Conservation (phyloP, 2,113 vertebrate species). For the Astatoreochromis straeleni region DNA sequence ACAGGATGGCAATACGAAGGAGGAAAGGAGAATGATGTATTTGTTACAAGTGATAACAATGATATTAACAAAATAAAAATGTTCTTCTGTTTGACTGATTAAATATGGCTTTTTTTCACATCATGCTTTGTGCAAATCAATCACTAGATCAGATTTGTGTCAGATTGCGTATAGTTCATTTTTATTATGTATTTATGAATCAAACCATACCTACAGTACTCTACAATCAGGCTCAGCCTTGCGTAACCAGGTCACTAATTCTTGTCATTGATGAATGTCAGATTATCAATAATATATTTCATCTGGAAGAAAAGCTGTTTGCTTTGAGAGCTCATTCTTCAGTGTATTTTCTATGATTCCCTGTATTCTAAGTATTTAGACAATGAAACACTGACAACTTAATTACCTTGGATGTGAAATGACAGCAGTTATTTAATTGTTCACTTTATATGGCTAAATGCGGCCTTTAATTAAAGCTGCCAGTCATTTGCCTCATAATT, state of each 20-base stretch:
- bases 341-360: not conserved
- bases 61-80: not conserved
- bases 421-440: constrained; percentile 36
- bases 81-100: not conserved
- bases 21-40: not conserved
- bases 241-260: not conserved
- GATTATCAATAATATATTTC: not conserved
- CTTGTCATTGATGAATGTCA: not conserved
- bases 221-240: not conserved
- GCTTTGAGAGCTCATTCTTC: not conserved
- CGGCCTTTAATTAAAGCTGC: constrained; percentile 43
- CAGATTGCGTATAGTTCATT: not conserved
- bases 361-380: not conserved
- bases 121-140: not conserved
- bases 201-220: not conserved
- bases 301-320: not conserved
- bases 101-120: not conserved
- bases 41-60: not conserved
- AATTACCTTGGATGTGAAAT: constrained; percentile 26
- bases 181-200: not conserved
- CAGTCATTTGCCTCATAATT: constrained; percentile 31
- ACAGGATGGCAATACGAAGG: not conserved
- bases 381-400: constrained; percentile 23
- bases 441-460: constrained; percentile 22
- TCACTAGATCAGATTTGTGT: not conserved